phyloP scores from a whole-genome alignment of 1,140 invertebrate species.

The Cyrtorhinus lividipennis region DNA sequence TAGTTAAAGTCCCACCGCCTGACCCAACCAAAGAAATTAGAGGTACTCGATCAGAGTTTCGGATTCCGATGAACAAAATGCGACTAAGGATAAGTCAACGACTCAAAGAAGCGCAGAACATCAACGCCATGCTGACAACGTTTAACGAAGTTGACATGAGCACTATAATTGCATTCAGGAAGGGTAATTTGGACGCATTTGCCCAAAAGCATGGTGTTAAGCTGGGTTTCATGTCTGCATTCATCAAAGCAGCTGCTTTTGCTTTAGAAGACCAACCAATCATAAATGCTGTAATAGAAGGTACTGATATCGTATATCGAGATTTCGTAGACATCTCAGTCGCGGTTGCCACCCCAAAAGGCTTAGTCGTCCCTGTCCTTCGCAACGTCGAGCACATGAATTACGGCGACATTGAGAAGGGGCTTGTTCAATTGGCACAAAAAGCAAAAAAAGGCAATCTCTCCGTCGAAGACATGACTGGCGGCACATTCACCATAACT shows the following conservation, averaged over 20 bases:
- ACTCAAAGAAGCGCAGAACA: conserved; percentile 96
- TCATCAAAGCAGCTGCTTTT: conserved; percentile 85
- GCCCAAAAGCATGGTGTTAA: conserved; percentile 88
- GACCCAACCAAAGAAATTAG: conserved; percentile 74
- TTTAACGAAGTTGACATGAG: conserved; percentile 99
- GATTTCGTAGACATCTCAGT: conserved; percentile 98
- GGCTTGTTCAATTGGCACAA: conserved; percentile 73
- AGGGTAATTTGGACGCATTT: conserved; percentile 71
- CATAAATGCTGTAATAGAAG: conserved; percentile 96
- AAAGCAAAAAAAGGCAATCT: conserved; percentile 75
- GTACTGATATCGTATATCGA: conserved; percentile 84
- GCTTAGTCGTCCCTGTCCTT: conserved; percentile 93
- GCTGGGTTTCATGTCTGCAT: conserved; percentile 97
- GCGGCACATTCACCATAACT: conserved; percentile 97
- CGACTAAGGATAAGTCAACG: conserved; percentile 82
- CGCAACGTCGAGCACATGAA: conserved; percentile 92
- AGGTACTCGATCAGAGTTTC: conserved; percentile 75
- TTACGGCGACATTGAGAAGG: conserved; percentile 90
- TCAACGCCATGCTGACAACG: conserved; percentile 96
- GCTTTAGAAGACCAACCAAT: conserved; percentile 89
- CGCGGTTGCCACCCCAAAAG: conserved; percentile 96
- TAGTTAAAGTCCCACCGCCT: conserved; percentile 49
- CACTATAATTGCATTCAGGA: conserved; percentile 86
- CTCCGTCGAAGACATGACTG: conserved; percentile 98
- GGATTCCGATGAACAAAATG: conserved; percentile 99